Evolutionary conservation across 2,888 invertebrate species (phyloP).

Genomic region (Sisyra terminalis): DNA sequence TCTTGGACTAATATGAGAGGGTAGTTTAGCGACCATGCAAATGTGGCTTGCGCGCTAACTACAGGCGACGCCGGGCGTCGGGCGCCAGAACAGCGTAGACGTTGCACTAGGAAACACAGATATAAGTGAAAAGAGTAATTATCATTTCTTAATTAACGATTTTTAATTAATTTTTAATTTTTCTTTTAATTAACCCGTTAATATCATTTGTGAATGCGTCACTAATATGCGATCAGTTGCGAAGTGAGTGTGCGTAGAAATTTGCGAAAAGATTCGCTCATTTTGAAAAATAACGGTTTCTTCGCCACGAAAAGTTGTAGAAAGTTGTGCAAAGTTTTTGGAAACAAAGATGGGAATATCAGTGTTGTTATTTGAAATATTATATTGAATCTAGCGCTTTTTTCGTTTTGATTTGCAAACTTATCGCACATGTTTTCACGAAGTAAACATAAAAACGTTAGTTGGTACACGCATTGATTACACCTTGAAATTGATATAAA

Average conservation of each 20-base stretch:
- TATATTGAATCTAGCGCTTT: too few species aligned
- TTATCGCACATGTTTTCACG: too few species aligned
- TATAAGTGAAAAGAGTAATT: conserved; percentile 10
- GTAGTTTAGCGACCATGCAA: conserved; percentile 21
- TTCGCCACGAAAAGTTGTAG: too few species aligned
- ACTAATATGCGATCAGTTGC: neutral
- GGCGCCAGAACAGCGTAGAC: conserved; percentile 29
- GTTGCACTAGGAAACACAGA: conserved; percentile 26
- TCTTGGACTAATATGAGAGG: conserved; percentile 10
- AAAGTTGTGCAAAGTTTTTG: too few species aligned
- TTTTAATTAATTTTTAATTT: neutral
- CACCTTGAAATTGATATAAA: too few species aligned
- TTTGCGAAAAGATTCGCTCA: neutral
- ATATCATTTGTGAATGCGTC: neutral
- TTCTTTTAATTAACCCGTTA: neutral
- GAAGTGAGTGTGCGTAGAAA: neutral
- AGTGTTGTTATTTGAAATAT: too few species aligned
- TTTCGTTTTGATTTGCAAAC: too few species aligned
- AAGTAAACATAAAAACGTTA: too few species aligned
- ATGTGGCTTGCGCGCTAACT: conserved; percentile 30
- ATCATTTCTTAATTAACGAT: conserved; percentile 1
- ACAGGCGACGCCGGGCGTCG: conserved; percentile 25
- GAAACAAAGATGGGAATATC: too few species aligned
- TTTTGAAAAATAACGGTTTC: neutral
- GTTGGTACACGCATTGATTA: too few species aligned